These are phyloP conservation scores for Esox lucius DNA, from an alignment of 2,797 vertebrate species.

Conservation along the genomic window DNA sequence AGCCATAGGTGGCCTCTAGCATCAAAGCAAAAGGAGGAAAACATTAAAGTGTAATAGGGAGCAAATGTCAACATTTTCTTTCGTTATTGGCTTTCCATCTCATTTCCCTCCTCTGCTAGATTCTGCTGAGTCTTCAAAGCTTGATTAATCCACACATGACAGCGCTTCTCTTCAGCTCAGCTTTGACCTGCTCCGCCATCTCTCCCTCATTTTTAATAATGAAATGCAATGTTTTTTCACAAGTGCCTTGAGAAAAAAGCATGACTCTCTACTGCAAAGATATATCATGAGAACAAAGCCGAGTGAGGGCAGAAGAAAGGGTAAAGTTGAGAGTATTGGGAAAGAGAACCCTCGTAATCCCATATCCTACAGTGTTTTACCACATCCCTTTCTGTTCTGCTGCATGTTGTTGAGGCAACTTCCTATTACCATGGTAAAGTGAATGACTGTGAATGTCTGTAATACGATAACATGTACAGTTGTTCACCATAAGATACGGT, in stretches of 20 bases:
- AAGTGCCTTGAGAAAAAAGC: slow-evolving; percentile 35
- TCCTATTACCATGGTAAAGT: not conserved
- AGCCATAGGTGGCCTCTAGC: slow-evolving; percentile 11
- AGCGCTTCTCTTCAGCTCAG: slow-evolving; percentile 21
- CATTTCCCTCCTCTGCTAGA: slow-evolving; percentile 45
- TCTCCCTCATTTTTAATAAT: slow-evolving; percentile 46
- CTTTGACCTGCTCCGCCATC: not conserved
- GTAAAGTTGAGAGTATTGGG: slow-evolving; percentile 5
- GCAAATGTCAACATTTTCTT: slow-evolving; percentile 56
- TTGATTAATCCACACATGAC: slow-evolving; percentile 57
- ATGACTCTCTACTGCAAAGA: slow-evolving; percentile 29
- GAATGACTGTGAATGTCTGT: not conserved
- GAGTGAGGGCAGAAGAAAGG: not conserved
- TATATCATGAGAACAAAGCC: slow-evolving; percentile 21
- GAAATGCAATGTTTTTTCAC: slow-evolving; percentile 48
- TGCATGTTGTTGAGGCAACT: slow-evolving; percentile 20
- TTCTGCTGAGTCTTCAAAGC: slow-evolving; percentile 53
- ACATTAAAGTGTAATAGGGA: slow-evolving; percentile 52
- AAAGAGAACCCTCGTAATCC: slow-evolving; percentile 20
- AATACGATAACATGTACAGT: not conserved
- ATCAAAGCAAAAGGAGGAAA: slow-evolving; percentile 40
- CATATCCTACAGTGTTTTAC: slow-evolving; percentile 3
- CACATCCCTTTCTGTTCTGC: not conserved
- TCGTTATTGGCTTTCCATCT: slow-evolving; percentile 48
- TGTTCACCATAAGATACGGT: not conserved